Evolutionary conservation across 2,113 vertebrate genomes (phyloP), one percentile per base, ranked within the genome.

Genomic region (Pteronura brasiliensis): DNA sequence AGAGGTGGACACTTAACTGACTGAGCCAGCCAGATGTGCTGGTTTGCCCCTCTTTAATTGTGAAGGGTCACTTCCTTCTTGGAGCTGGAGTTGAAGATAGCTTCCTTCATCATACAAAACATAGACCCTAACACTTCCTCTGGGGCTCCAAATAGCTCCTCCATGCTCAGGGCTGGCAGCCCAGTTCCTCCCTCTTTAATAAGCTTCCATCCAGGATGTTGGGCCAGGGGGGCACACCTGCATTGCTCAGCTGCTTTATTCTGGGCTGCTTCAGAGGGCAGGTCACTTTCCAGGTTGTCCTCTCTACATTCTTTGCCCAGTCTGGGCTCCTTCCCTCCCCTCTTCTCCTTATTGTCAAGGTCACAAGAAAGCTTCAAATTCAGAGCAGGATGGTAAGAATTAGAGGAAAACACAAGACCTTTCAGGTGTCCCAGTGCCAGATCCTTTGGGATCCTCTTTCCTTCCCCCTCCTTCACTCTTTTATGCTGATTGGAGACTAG

Each of bases 391-490:
- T 49, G n/a, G 4, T 21, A 82, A 69, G 6, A 42, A 47, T 57
- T 52, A 67, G 29, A 90, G 81, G 94, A 94, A 89, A 90, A 34
- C 31, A 36, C 34, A 95, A 88, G 49, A 61, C 27, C 5, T 7
- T 82, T n/a, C 77, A 39, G 20, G 5, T 31, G 39, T 49, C 76
- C 59, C 31, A 65, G 15, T 4, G 71, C 65, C 36, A 36, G 52
- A 72, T 88, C 55, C 82, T 90, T 79, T 34, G 1, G 12, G 23
- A 42, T 65, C 42, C 14, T 82, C 21, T 52, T 95, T 81, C 55
- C 14, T 79, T 47, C 31, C 13, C 13, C 39, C 61, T 81, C 11
- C 84, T 82, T 89, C n/a, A 29, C 34, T 49, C 17, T 27, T 52
- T 39, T 36, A 63, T 82, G 36, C 59, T 81, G 25, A 83, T 29